These are phyloP conservation scores for Danio choprae DNA, from an alignment of 2,797 vertebrate genomes.

Conservation along the genomic window DNA sequence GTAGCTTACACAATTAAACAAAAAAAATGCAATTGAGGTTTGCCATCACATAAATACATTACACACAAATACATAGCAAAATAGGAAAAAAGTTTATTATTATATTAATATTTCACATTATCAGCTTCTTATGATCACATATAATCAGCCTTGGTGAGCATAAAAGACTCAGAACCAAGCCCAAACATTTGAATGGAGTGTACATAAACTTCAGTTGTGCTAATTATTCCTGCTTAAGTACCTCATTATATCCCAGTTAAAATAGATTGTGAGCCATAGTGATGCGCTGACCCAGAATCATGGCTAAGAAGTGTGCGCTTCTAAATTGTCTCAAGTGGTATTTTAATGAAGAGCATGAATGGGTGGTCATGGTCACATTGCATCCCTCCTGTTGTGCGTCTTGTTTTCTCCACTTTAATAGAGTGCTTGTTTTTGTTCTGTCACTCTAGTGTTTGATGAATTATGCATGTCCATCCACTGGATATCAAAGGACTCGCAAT, in stretches of 20 bases:
- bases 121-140: neutral
- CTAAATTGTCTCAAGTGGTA: constrained; percentile 37
- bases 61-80: neutral
- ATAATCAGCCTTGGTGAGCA: neutral
- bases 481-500: constrained; percentile 50
- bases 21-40: neutral
- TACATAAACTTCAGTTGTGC: neutral
- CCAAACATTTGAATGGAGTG: neutral
- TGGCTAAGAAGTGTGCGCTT: constrained; percentile 32
- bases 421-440: constrained; percentile 58
- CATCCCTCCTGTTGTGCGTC: constrained; percentile 41
- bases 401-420: constrained; percentile 57
- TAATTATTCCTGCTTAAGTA: constrained; percentile 4
- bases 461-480: constrained; percentile 66
- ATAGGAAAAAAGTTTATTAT: neutral
- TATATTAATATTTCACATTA: neutral
- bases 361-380: constrained; percentile 10
- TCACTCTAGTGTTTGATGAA: constrained; percentile 62
- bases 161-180: neutral
- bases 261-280: constrained; percentile 10
- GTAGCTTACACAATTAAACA: too few species aligned
- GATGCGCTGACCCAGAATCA: constrained; percentile 25
- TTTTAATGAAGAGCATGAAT: constrained; percentile 52
- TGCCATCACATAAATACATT: neutral
- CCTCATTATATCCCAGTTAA: constrained; percentile 32